phyloP scores from a whole-genome alignment of 2,888 invertebrate genomes.

The Pachycephus smyrnensis region DNA sequence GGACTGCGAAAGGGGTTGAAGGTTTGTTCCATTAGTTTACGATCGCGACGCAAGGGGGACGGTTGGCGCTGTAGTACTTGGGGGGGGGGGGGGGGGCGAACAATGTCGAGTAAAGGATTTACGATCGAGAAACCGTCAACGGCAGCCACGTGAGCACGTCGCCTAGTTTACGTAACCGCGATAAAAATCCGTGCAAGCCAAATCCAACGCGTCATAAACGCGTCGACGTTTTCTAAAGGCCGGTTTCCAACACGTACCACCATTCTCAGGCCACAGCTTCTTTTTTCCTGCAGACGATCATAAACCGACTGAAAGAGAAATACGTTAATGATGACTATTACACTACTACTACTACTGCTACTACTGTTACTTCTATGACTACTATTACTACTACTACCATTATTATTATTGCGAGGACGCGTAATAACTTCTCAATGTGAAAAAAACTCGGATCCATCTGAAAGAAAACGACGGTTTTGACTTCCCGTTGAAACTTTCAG shows the following conservation, averaged over 20 bases:
- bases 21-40: not conserved
- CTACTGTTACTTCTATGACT: too few relatives aligned
- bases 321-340: not conserved
- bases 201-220: slow-evolving; percentile 34
- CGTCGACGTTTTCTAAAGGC: slow-evolving; percentile 39
- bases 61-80: not conserved
- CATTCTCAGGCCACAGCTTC: too few relatives aligned
- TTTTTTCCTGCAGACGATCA: not conserved
- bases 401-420: too few relatives aligned
- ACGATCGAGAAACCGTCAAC: slow-evolving; percentile 39
- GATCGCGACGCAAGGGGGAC: not conserved
- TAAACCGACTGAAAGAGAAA: not conserved
- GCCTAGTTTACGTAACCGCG: slow-evolving; percentile 20
- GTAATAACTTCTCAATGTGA: too few relatives aligned
- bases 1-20: not conserved
- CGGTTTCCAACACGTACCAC: slow-evolving; percentile 22
- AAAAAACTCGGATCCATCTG: not conserved
- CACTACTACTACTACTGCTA: not conserved
- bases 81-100: not conserved
- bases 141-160: slow-evolving; percentile 33
- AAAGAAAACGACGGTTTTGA: not conserved
- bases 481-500: not conserved
- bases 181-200: slow-evolving; percentile 34
- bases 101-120: slow-evolving; percentile 33
- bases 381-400: too few relatives aligned